A percentile compares a stretch with the other conserved stretches of the same genome.
These are phyloP conservation scores for Orius insidiosus DNA, from an alignment of 1,140 invertebrate species.

Conservation along the genomic window DNA sequence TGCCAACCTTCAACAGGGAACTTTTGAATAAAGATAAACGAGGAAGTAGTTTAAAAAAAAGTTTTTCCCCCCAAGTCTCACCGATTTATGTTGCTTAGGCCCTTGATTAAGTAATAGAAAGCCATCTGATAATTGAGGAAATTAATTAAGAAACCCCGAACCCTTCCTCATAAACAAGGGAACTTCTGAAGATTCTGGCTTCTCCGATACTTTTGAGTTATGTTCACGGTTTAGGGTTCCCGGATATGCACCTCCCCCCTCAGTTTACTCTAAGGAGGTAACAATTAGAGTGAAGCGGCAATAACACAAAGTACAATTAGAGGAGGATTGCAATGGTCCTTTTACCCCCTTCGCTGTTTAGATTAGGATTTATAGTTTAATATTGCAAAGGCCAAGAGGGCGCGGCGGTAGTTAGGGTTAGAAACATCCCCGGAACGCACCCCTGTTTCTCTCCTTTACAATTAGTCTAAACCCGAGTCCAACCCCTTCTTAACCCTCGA, in stretches of 20 bases:
- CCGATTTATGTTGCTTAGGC: too few relatives aligned
- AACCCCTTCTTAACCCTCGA: not conserved
- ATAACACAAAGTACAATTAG: conserved; percentile 10
- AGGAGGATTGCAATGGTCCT: conserved; percentile 10
- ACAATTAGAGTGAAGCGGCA: conserved; percentile 4
- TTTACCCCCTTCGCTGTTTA: conserved; percentile 5
- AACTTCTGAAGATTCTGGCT: too few relatives aligned
- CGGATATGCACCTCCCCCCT: not conserved
- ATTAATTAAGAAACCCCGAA: too few relatives aligned
- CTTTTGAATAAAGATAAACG: too few relatives aligned
- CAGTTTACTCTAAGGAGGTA: conserved; percentile 9
- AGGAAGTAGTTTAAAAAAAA: too few relatives aligned
- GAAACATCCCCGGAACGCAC: conserved; percentile 7
- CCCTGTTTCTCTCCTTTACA: conserved; percentile 5
- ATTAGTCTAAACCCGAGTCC: conserved; percentile 5
- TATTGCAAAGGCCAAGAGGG: conserved; percentile 6
- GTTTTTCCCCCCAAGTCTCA: too few relatives aligned
- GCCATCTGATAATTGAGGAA: too few relatives aligned
- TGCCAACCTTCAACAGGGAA: too few relatives aligned
- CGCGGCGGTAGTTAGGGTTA: conserved; percentile 8
- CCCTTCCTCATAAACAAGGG: too few relatives aligned
- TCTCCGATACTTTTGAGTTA: too few relatives aligned
- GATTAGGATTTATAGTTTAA: conserved; percentile 12
- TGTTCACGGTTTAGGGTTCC: too few relatives aligned
- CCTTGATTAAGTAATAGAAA: too few relatives aligned